phyloP scores from a whole-genome alignment of 1,140 invertebrate genomes.

The Ostrea denselamellosa region DNA sequence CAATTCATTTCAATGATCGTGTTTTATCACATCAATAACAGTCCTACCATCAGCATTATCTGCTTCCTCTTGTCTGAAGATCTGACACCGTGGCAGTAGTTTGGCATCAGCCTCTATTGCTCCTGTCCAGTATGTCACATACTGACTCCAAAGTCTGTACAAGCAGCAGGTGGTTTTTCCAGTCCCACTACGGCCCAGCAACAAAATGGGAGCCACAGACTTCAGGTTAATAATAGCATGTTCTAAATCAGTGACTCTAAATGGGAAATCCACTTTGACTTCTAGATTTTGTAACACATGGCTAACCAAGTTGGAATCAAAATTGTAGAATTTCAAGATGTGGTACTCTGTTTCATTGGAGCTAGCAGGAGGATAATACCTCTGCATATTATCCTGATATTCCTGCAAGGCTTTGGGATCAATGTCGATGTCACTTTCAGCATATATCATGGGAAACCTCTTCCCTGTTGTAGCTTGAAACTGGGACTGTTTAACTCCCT shows the following conservation, averaged over 20 bases:
- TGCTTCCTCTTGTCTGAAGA: constrained; percentile 54
- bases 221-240: constrained; percentile 74
- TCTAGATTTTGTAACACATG: constrained; percentile 67
- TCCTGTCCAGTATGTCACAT: constrained; percentile 71
- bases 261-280: constrained; percentile 75
- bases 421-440: constrained; percentile 61
- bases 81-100: constrained; percentile 60
- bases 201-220: constrained; percentile 67
- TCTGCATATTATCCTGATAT: constrained; percentile 54
- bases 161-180: constrained; percentile 77
- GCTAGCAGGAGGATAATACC: constrained; percentile 71
- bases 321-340: constrained; percentile 77
- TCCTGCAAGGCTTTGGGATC: constrained; percentile 43
- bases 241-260: constrained; percentile 74
- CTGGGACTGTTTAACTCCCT: constrained; percentile 59
- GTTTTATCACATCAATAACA: neutral
- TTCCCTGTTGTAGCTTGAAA: constrained; percentile 37
- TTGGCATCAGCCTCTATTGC: constrained; percentile 63
- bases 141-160: constrained; percentile 73
- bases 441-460: constrained; percentile 64
- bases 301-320: constrained; percentile 70
- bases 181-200: constrained; percentile 74
- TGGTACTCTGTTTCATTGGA: constrained; percentile 75
- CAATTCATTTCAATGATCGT: too few relatives aligned
- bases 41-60: neutral